Conservation (phyloP, 1,140 invertebrate species). For the Procambarus clarkii region DNA sequence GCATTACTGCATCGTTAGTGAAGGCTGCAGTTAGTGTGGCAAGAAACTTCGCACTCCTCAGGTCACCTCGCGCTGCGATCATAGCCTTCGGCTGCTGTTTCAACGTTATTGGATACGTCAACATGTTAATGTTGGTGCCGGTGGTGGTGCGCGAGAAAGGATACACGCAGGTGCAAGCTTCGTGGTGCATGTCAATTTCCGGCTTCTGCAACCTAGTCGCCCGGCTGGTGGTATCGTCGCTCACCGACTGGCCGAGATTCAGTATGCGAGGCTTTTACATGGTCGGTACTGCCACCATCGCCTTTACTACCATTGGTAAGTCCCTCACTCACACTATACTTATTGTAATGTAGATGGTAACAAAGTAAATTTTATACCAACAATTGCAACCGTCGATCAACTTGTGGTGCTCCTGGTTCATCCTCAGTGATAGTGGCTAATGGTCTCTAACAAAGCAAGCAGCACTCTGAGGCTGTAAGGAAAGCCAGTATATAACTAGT, state of each 20-base stretch:
- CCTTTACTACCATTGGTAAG: not conserved
- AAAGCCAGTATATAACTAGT: too few species aligned
- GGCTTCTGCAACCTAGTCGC: not conserved
- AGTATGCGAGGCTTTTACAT: not conserved
- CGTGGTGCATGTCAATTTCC: conserved; percentile 20
- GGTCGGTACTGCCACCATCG: not conserved
- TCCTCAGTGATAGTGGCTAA: too few species aligned
- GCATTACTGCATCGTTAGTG: not conserved
- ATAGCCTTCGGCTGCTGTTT: not conserved
- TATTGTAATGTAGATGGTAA: too few species aligned
- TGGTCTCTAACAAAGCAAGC: too few species aligned
- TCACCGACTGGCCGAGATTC: not conserved
- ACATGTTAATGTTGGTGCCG: not conserved
- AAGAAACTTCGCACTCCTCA: not conserved
- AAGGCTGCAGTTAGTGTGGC: not conserved
- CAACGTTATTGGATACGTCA: not conserved
- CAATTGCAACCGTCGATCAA: too few species aligned
- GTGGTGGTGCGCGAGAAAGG: not conserved
- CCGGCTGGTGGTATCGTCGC: not conserved
- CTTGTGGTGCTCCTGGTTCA: too few species aligned
- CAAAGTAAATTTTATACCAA: too few species aligned
- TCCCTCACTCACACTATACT: too few species aligned
- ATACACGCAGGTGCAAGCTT: not conserved
- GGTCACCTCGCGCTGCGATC: not conserved
- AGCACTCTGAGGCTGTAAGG: too few species aligned